Evolutionary conservation across 2,797 vertebrate species (phyloP), one percentile per base, ranked within the genome.

Genomic region (Spheniscus humboldti): DNA sequence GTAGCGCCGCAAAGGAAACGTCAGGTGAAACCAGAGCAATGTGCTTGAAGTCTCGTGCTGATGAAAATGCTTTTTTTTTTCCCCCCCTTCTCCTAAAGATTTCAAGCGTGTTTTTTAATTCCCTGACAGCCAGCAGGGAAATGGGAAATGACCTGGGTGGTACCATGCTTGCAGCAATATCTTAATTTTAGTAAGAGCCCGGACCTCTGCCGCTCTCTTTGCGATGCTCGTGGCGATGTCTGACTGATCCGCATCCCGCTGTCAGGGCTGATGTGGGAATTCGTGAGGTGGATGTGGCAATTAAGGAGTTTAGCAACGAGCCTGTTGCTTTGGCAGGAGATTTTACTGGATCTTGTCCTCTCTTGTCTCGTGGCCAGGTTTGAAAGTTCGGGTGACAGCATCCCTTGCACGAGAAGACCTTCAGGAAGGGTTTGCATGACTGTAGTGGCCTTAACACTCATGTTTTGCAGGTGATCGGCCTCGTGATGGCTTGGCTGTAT

Each of bases 401-500:
- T 15, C 85, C 25, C 28, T 30, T 9, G 35, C 18, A 11, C 12
- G n/a, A 39, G n/a, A 39, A 30, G 27, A 39, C 43, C 27, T 64
- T 33, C 35, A 8, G 75, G 37, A 64, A 37, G 60, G 48, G 17
- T 50, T 71, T 16, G 4, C 3, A 0, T 5, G 4, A 12, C 43
- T 13, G 0, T 1, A 3, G 33, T 8, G 66, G 5, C 11, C 41
- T 33, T 47, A 18, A 56, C 6, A 0, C 11, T 56, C 35, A 0
- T 73, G 3, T 90, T 78, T 71, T 80, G 39, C 95, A 99, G 99
- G 97, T 98, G 63, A 84, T 99, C 3, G 99, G 99, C 56, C 98
- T 99, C 66, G 47, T 98, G 69, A 96, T 99, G 94, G 98, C 98
- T 96, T 99, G 98, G 93, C 75, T 98, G 9, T 99, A 99, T 94